Conservation (phyloP, 2,797 vertebrate genomes). For the Ateles fusciceps region DNA sequence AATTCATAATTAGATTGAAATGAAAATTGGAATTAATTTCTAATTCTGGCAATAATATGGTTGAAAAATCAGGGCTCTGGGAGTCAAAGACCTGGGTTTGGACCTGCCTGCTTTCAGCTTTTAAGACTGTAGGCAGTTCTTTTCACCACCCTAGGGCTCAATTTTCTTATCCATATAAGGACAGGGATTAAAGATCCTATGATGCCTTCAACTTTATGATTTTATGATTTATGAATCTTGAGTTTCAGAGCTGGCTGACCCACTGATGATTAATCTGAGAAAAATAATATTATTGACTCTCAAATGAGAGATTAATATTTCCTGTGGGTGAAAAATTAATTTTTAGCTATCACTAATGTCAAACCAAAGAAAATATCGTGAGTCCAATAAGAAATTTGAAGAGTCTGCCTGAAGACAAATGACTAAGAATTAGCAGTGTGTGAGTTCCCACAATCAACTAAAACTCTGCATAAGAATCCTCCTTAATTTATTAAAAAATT, state of each 20-base stretch:
- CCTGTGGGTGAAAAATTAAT: slow-evolving; percentile 72
- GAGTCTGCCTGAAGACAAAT: slow-evolving; percentile 69
- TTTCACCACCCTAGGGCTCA: neutral
- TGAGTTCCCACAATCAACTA: slow-evolving; percentile 71
- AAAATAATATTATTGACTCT: slow-evolving; percentile 76
- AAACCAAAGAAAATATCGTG: slow-evolving; percentile 75
- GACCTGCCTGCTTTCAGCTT: neutral
- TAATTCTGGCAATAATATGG: neutral
- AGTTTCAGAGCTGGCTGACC: slow-evolving; percentile 64
- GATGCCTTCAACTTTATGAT: slow-evolving; percentile 50
- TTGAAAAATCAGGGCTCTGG: neutral
- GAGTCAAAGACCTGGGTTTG: neutral
- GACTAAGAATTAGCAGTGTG: slow-evolving; percentile 49
- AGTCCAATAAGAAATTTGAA: slow-evolving; percentile 68
- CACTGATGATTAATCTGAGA: slow-evolving; percentile 64
- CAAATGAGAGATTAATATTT: slow-evolving; percentile 71
- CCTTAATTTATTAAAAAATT: slow-evolving; percentile 65
- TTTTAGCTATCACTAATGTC: slow-evolving; percentile 73
- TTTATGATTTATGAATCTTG: slow-evolving; percentile 69
- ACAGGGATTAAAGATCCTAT: neutral
- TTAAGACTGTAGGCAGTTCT: neutral
- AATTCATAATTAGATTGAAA: neutral
- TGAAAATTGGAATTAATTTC: neutral
- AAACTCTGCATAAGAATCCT: slow-evolving; percentile 57
- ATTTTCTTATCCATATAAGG: slow-evolving; percentile 33